Base-by-base conservation (phyloP, 2,888 invertebrate species). In the Laothoe populi region DNA sequence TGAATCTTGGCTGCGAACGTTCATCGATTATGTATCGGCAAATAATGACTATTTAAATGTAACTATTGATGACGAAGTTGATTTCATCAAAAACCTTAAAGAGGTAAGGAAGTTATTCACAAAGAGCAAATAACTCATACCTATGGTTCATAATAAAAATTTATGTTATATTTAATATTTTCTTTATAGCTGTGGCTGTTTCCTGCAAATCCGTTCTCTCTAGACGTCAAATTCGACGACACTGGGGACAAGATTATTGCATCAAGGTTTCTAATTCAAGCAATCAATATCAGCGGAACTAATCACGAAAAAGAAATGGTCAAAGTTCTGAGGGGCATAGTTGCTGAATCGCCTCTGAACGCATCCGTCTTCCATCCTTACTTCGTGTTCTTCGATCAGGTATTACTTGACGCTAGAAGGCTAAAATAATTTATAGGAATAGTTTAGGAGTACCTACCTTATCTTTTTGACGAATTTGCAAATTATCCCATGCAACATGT, bases 351-450 rank as follows among this genome's bases (percentile, higher is more conserved):
- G 0, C 94, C 95, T 2, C 84, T 98, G 11, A 98, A 98, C 78
- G 97, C 96, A 60, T 98, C 97, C 24, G 98, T 98, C 2, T 99
- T 98, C 83, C 98, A 98, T 92, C 98, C 98, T 0, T 98, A 98
- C 83, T 99, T 98, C 82, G 97, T 98, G 13, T 99, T 98, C 90
- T 98, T 98, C 79, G 99, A 99, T 88, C 96, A 96, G 94, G 95
- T 95, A 87, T 81, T 70, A 7, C 8, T 3, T 4, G 26, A 26
- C 3, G 7, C 7, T 4, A 26, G 7, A 26, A 26, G 3, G 3
- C 3, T 4, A 26, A 26, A 26, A 26, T 4, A 26, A 7, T 26
- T 26, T 26, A 26, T 26, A 4, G 26, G 4, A 26, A 23, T 21
- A 61, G 3, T 53, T 13, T 2, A 38, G 21, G 13, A 35, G 19